Evolutionary conservation across 2,113 vertebrate genomes (phyloP), one percentile per base, ranked within the genome.

Genomic region (Aramus guarauna): DNA sequence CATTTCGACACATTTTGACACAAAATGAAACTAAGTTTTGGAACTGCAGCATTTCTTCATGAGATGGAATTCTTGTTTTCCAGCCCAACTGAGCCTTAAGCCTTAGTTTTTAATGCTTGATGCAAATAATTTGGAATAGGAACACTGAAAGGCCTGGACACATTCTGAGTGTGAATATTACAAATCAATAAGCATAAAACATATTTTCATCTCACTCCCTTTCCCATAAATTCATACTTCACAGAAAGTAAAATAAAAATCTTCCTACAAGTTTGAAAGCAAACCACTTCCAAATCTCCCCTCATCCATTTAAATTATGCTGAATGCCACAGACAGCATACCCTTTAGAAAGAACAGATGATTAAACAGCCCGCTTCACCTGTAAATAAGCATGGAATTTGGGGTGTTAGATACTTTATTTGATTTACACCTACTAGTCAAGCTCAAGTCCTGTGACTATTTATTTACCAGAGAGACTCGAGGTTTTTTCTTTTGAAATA

Each of bases 331-430:
- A 85, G 67, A 59, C 78, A 83, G 21, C 16, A 66, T 64, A 90
- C 12, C 37, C 82, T 93, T 83, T 67, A 78, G 79, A 96, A 92
- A 96, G 34, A 91, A 68, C 48, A 85, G 77, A 68, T 73, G 53
- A 94, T 88, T 60, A 85, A 95, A 92, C 72, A 93, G 59, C 12
- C 29, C 63, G 9, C 37, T 58, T 92, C 75, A 86, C 67, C 55
- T 85, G 72, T 90, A 96, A 94, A 92, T 64, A 95, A 71, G 47
- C 50, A 63, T 12, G 26, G 37, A 73, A 92, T 93, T 84, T 88
- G 50, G 29, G 74, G 45, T 67, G 47, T 47, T 89, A 67, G 85
- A 43, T 21, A 36, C 21, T 59, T 80, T 90, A 73, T 88, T 90
- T 80, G 30, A 80, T 79, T 79, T 96, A 32, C 26, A 73, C 15